Evolutionary conservation across 2,113 vertebrate genomes (phyloP), one percentile per base, ranked within the genome.

Genomic region (Microtus oregoni): DNA sequence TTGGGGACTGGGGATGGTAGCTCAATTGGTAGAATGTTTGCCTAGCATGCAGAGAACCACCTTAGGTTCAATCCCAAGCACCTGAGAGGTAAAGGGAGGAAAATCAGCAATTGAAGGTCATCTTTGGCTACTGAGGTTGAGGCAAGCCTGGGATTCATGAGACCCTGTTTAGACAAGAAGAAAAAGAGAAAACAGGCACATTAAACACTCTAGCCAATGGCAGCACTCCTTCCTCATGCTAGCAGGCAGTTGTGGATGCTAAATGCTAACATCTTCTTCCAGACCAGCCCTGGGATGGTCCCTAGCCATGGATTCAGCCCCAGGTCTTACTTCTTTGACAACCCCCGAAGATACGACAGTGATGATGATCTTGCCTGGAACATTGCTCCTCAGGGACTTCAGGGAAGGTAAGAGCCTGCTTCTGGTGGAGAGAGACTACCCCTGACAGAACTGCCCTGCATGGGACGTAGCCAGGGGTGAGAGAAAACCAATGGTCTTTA

Each of bases 301-400:
- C 99, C 99, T 1, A 99, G 99, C 96, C 99, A 99, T 0, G 99
- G 99, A 93, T 99, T 99, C 98, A 99, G 99, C 38, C 99, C 99
- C 81, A 98, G 99, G 87, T 99, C 99, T 30, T 99, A 99, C 65
- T 99, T 99, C 98, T 99, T 99, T 73, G 99, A 99, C 98, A 99
- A 99, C 97, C 99, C 99, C 41, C 99, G 99, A 73, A 99, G 99
- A 94, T 99, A 99, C 0, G 99, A 99, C 98, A 99, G 99, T 0
- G 99, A 99, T 6, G 99, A 99, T 0, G 99, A 99, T 83, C 98
- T 99, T 41, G 99, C 99, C 0, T 99, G 99, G 99, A 99, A 99
- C 82, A 98, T 99, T 75, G 99, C 99, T 94, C 99, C 99, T 28
- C 99, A 99, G 97, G 99, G 99, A 89, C 98, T 99, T 79, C 99